These are phyloP conservation scores for Allophyes oxyacanthae DNA, from an alignment of 2,888 invertebrate species.

Conservation along the genomic window DNA sequence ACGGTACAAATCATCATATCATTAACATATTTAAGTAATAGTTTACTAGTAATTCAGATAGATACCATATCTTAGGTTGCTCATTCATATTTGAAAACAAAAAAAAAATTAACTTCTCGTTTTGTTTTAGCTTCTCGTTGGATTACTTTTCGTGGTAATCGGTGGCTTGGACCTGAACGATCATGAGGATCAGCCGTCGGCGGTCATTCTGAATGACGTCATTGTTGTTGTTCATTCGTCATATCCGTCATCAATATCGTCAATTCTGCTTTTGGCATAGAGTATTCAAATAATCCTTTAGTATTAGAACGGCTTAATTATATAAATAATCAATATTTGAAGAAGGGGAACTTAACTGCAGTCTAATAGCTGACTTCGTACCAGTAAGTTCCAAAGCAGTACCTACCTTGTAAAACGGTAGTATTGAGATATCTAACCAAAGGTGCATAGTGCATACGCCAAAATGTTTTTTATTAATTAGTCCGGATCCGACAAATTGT, in stretches of 20 bases:
- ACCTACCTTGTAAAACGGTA: no score
- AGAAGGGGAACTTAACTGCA: conserved; percentile 68
- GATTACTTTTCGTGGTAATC: conserved; percentile 94
- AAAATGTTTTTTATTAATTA: background rate
- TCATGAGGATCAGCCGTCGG: conserved; percentile 92
- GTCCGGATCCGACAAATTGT: conserved; percentile 29
- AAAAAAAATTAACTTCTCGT: no score
- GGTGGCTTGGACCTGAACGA: conserved; percentile 95
- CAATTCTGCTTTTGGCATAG: conserved; percentile 95
- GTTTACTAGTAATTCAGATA: no score
- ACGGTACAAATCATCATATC: no score
- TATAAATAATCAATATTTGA: conserved; percentile 80
- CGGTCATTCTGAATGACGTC: conserved; percentile 94
- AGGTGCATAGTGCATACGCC: no score
- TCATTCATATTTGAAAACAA: no score
- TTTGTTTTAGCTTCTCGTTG: conserved; percentile 93
- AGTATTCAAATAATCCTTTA: conserved; percentile 92
- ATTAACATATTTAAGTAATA: no score
- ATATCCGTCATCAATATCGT: conserved; percentile 95
- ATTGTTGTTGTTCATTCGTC: conserved; percentile 94
- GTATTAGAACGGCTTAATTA: conserved; percentile 82
- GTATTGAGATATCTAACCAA: no score
- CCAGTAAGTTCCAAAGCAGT: no score
- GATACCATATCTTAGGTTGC: no score
- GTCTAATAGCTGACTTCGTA: background rate